phyloP scores from a whole-genome alignment of 1,140 invertebrate species.

The Anadara kagoshimensis region DNA sequence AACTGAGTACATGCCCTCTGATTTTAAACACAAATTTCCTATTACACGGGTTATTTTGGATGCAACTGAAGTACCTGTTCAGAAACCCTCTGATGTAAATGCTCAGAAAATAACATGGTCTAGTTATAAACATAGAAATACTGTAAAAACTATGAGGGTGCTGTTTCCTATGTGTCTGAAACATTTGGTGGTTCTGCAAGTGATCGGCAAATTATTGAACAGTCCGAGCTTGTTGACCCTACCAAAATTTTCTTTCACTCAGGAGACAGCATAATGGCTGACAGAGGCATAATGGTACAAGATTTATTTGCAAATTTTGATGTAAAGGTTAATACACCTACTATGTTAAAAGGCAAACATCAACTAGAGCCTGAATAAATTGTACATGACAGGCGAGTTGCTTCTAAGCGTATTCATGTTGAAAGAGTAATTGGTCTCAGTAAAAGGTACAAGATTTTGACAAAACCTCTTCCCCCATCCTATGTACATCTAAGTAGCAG shows the following conservation, averaged over 20 bases:
- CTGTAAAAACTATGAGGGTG: constrained; percentile 36
- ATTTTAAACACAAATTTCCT: constrained; percentile 39
- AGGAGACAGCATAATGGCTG: too few species aligned
- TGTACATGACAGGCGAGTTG: too few species aligned
- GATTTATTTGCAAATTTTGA: constrained; percentile 41
- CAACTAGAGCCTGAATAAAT: constrained; percentile 40
- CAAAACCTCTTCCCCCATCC: constrained; percentile 11
- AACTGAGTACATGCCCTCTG: constrained; percentile 36
- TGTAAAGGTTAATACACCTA: constrained; percentile 45
- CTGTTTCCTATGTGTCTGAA: too few species aligned
- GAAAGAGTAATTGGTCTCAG: too few species aligned
- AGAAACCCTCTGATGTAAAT: constrained; percentile 36
- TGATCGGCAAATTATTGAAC: constrained; percentile 38
- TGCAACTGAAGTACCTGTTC: constrained; percentile 42
- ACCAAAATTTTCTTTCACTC: constrained; percentile 12
- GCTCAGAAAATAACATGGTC: constrained; percentile 32
- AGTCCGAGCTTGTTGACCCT: constrained; percentile 9
- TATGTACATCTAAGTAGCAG: constrained; percentile 16
- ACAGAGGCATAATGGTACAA: constrained; percentile 47
- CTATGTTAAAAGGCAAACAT: constrained; percentile 41
- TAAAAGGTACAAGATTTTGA: too few species aligned
- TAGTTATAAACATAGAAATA: constrained; percentile 36
- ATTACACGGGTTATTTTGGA: constrained; percentile 47
- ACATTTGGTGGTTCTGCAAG: constrained; percentile 35
- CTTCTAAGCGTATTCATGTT: too few species aligned